These are phyloP conservation scores for Fissipunctia ypsillon DNA, from an alignment of 2,888 invertebrate genomes.

Conservation along the genomic window DNA sequence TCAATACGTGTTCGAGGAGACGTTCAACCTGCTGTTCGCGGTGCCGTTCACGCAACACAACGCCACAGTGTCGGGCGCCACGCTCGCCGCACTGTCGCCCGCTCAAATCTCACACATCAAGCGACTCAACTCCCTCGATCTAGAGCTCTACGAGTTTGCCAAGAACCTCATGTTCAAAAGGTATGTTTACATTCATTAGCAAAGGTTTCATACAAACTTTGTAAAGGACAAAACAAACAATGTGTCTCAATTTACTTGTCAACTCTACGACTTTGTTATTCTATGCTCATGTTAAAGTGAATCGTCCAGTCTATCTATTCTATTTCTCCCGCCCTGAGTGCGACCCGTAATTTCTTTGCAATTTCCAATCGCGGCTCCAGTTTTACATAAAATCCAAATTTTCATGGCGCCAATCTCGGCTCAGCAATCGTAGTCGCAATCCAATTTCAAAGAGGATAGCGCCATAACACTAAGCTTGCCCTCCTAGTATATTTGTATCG, in stretches of 20 bases:
- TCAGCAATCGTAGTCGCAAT: conserved; percentile 70
- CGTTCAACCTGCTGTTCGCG: conserved; percentile 97
- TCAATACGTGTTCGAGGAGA: conserved; percentile 98
- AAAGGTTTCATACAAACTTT: conserved; percentile 39
- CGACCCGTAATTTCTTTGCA: conserved; percentile 51
- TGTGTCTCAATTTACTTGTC: conserved; percentile 46
- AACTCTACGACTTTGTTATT: conserved; percentile 35
- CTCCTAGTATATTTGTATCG: conserved; percentile 63
- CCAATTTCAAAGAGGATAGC: conserved; percentile 72
- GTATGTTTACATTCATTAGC: conserved; percentile 75
- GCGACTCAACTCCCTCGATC: conserved; percentile 96
- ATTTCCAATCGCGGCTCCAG: conserved; percentile 58
- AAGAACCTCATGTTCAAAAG: conserved; percentile 95
- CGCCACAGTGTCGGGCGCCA: conserved; percentile 96
- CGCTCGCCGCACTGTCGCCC: conserved; percentile 94
- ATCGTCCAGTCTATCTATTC: conserved; percentile 41
- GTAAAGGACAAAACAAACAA: conserved; percentile 51
- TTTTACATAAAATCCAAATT: conserved; percentile 70
- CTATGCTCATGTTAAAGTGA: conserved; percentile 48
- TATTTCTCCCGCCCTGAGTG: conserved; percentile 39
- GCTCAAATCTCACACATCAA: conserved; percentile 94
- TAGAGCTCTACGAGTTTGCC: conserved; percentile 98
- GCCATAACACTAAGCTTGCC: conserved; percentile 62
- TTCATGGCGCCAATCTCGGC: conserved; percentile 69
- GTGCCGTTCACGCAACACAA: conserved; percentile 98